Evolutionary conservation across 2,888 invertebrate genomes (phyloP).

Genomic region (Notodonta dromedarius): DNA sequence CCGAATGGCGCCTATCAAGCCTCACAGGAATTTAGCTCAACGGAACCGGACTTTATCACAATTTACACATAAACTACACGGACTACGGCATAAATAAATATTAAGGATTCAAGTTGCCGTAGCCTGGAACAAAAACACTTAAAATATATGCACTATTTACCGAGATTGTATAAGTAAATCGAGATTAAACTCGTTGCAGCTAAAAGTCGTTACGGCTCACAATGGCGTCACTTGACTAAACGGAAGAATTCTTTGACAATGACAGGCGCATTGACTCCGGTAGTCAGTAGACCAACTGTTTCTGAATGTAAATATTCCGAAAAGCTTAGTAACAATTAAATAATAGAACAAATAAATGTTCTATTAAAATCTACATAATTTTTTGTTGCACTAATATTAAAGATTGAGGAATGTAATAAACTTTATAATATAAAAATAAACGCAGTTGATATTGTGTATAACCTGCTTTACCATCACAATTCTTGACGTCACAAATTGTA

Average conservation of each 20-base stretch:
- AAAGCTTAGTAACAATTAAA: neutral
- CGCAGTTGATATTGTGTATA: conserved; percentile 8
- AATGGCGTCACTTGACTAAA: conserved; percentile 90
- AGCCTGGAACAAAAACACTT: conserved; percentile 68
- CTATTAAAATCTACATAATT: neutral
- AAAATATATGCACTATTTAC: conserved; percentile 68
- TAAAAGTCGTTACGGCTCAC: conserved; percentile 92
- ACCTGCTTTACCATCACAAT: conserved; percentile 60
- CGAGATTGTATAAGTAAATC: conserved; percentile 88
- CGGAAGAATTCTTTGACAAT: conserved; percentile 70
- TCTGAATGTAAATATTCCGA: neutral
- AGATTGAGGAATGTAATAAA: neutral
- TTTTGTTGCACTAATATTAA: neutral
- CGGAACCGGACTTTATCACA: conserved; percentile 82
- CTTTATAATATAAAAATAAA: neutral
- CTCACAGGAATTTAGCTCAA: conserved; percentile 89
- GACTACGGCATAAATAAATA: conserved; percentile 72
- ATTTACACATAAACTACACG: conserved; percentile 74
- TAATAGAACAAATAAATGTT: neutral
- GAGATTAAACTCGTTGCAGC: conserved; percentile 86
- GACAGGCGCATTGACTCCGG: conserved; percentile 47
- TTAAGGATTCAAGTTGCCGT: conserved; percentile 66
- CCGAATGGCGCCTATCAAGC: conserved; percentile 87
- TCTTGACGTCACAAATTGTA: conserved; percentile 64
- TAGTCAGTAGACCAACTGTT: conserved; percentile 42